phyloP scores from a whole-genome alignment of 2,888 invertebrate genomes.

The Brachypterus glaber region DNA sequence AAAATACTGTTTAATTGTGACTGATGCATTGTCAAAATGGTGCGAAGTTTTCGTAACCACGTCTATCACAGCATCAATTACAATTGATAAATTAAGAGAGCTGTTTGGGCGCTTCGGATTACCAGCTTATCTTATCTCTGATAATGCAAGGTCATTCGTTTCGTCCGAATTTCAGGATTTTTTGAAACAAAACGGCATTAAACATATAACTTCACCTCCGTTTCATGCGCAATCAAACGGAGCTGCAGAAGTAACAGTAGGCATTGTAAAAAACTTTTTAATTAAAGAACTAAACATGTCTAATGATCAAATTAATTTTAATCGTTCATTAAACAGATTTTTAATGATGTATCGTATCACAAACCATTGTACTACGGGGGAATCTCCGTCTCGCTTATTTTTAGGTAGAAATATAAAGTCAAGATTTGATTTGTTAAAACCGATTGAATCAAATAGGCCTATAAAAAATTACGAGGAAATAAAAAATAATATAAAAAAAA shows the following conservation, averaged over 20 bases:
- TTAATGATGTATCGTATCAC: too few relatives aligned
- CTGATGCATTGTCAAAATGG: slow-evolving; percentile 11
- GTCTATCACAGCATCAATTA: slow-evolving; percentile 9
- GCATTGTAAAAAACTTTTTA: slow-evolving; percentile 9
- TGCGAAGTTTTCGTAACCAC: slow-evolving; percentile 8
- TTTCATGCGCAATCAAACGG: slow-evolving; percentile 9
- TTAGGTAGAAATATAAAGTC: too few relatives aligned
- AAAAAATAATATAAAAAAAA: too few relatives aligned
- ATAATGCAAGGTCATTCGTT: slow-evolving; percentile 3
- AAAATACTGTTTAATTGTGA: slow-evolving; percentile 11
- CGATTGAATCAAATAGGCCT: too few relatives aligned
- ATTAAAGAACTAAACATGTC: too few relatives aligned
- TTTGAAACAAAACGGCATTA: slow-evolving; percentile 11
- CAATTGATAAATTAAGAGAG: not conserved
- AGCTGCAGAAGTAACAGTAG: slow-evolving; percentile 8
- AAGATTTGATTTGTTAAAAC: too few relatives aligned
- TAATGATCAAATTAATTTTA: too few relatives aligned
- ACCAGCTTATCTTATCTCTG: not conserved
- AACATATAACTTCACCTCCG: slow-evolving; percentile 8
- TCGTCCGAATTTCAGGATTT: slow-evolving; percentile 10
- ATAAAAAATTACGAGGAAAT: too few relatives aligned
- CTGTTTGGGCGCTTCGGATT: not conserved
- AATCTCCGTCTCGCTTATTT: too few relatives aligned
- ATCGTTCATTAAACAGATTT: too few relatives aligned
- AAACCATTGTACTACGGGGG: too few relatives aligned